phyloP scores from a whole-genome alignment of 2,888 invertebrate species.

The Zele albiditarsus region DNA sequence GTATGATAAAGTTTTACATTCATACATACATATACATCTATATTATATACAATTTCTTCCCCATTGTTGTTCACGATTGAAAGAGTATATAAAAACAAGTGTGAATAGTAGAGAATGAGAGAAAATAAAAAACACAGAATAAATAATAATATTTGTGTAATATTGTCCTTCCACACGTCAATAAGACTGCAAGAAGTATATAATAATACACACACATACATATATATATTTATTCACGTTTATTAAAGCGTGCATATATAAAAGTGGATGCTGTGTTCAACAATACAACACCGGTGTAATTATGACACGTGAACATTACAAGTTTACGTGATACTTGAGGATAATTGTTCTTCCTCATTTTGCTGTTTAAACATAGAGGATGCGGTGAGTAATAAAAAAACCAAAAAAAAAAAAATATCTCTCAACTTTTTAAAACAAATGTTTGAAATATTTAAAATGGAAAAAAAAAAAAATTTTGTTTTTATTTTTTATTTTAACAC shows the following conservation, averaged over 20 bases:
- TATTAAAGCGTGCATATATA: background rate
- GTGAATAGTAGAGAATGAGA: background rate
- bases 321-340: slow-evolving; percentile 60
- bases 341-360: slow-evolving; percentile 21
- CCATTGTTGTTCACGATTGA: background rate
- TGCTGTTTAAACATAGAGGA: slow-evolving; percentile 36
- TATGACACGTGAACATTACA: slow-evolving; percentile 65
- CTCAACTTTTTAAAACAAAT: too few relatives aligned
- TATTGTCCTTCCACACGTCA: background rate
- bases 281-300: slow-evolving; percentile 49
- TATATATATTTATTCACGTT: background rate
- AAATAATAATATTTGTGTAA: background rate
- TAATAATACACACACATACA: background rate
- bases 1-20: background rate
- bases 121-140: background rate
- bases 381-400: slow-evolving; percentile 51
- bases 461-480: too few relatives aligned
- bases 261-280: slow-evolving; percentile 31
- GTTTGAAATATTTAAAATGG: background rate
- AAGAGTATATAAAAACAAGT: background rate
- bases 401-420: background rate
- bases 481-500: background rate
- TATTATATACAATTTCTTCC: background rate
- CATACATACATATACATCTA: background rate
- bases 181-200: background rate